Evolutionary conservation across 2,888 invertebrate genomes (phyloP), one percentile per base, ranked within the genome.

Genomic region (Heliconius ismenius): DNA sequence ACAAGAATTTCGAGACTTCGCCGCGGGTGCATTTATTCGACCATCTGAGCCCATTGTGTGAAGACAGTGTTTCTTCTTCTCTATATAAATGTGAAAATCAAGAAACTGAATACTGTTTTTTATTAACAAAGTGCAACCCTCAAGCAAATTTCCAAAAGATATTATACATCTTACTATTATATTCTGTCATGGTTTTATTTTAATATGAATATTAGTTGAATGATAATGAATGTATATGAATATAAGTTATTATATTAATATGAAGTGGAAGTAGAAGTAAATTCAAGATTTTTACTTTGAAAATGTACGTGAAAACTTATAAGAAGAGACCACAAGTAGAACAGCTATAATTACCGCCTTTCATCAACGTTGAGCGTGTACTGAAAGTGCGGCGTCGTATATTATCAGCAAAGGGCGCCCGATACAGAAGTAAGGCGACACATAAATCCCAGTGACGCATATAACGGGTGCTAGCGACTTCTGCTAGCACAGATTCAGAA

Each of bases 371-470:
- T 68, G 68, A 64, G 77, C 76, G 75, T 70, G 75, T 78, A 79
- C 76, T 24, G 49, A 65, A 72, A 77, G 79, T 79, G 73, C 73
- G 77, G 73, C 80, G 79, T 82, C 83, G 83, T 86, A 84, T 86
- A 88, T 88, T 86, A 86, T 86, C 84, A 78, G 76, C 81, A 83
- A 83, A 82, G 86, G 81, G 82, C 82, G 79, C 79, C 81, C 86
- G 84, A 86, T 86, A 84, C 84, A 83, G 81, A 84, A 83, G 83
- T 83, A 83, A 83, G 81, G 83, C 83, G 83, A 82, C 82, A 84
- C 82, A 88, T 88, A 88, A 88, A 88, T 88, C 86, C 81, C 76
- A 77, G 79, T 82, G 82, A 81, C 79, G 81, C 81, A 80, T 83
- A 81, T 81, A 80, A 75, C 73, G 79, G 81, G 80, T 79, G 79